A percentile compares a stretch with the other conserved stretches of the same genome.
These are phyloP conservation scores for Danio jaintianensis DNA, from an alignment of 2,797 vertebrate genomes.

Conservation along the genomic window DNA sequence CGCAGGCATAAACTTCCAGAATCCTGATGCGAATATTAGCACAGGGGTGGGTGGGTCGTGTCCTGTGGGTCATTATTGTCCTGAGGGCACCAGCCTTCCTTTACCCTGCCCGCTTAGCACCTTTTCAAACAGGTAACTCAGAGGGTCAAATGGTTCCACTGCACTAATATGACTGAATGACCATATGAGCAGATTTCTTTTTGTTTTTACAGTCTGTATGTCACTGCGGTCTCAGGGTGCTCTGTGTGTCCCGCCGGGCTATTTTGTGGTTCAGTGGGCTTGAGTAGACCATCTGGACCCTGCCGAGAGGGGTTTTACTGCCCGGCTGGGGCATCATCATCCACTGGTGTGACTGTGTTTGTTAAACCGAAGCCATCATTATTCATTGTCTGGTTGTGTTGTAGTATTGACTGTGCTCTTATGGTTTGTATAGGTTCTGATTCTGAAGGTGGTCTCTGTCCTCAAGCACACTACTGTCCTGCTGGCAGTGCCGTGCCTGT, in stretches of 20 bases:
- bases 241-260: constrained; percentile 81
- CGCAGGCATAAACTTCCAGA: constrained; percentile 85
- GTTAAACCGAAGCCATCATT: background rate
- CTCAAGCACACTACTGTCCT: constrained; percentile 88
- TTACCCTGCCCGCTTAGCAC: constrained; percentile 86
- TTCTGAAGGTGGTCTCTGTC: constrained; percentile 81
- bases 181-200: background rate
- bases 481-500: constrained; percentile 76
- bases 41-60: constrained; percentile 86
- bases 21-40: constrained; percentile 80
- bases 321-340: constrained; percentile 77
- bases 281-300: constrained; percentile 82
- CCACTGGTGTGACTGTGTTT: constrained; percentile 71
- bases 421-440: constrained; percentile 68
- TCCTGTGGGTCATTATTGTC: constrained; percentile 88
- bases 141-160: background rate
- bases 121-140: constrained; percentile 84
- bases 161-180: constrained; percentile 16
- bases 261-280: constrained; percentile 83
- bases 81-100: constrained; percentile 82
- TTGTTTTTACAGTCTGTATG: constrained; percentile 75
- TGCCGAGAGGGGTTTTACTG: constrained; percentile 89
- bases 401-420: background rate
- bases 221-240: constrained; percentile 78
- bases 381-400: background rate